A percentile compares a stretch with the other conserved stretches of the same genome.
phyloP scores from a whole-genome alignment of 2,888 invertebrate genomes.

The Lampropteryx suffumata region DNA sequence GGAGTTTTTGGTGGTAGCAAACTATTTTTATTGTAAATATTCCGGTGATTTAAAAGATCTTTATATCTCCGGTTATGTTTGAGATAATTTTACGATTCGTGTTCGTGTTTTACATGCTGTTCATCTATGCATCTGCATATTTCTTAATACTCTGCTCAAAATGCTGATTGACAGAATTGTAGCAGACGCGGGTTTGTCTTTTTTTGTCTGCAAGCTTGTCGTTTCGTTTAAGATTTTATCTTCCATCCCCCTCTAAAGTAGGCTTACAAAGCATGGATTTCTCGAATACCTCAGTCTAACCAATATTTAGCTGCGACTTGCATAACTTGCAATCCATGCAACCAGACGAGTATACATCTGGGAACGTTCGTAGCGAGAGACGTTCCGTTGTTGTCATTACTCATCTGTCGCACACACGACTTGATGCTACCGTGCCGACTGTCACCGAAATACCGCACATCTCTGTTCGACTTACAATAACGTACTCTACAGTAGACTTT shows the following conservation, averaged over 20 bases:
- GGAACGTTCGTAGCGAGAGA: slow-evolving; percentile 67
- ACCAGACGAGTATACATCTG: slow-evolving; percentile 68
- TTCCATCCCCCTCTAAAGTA: slow-evolving; percentile 13
- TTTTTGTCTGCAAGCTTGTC: too few species aligned
- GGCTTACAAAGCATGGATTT: slow-evolving; percentile 42
- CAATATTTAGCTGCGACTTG: slow-evolving; percentile 56
- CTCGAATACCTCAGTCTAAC: slow-evolving; percentile 44
- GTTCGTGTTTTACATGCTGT: slow-evolving; percentile 33
- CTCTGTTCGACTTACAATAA: slow-evolving; percentile 45
- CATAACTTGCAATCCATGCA: slow-evolving; percentile 69
- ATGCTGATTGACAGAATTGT: not conserved
- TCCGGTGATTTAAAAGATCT: slow-evolving; percentile 36
- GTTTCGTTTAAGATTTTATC: not conserved
- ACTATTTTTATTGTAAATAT: slow-evolving; percentile 46
- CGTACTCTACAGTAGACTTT: slow-evolving; percentile 58
- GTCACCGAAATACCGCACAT: slow-evolving; percentile 59
- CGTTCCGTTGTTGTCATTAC: slow-evolving; percentile 78
- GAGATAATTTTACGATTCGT: slow-evolving; percentile 35
- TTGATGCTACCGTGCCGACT: slow-evolving; percentile 58
- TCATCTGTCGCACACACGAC: slow-evolving; percentile 78
- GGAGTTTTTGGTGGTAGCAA: slow-evolving; percentile 42
- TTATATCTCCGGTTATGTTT: slow-evolving; percentile 30
- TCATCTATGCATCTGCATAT: slow-evolving; percentile 21
- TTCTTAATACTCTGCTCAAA: slow-evolving; percentile 28
- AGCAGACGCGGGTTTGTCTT: too few species aligned